Percentiles rank a stretch among this genome's conserved stretches.
Evolutionary conservation across 2,888 invertebrate species (phyloP).

Genomic region (Platynereis dumerilii): DNA sequence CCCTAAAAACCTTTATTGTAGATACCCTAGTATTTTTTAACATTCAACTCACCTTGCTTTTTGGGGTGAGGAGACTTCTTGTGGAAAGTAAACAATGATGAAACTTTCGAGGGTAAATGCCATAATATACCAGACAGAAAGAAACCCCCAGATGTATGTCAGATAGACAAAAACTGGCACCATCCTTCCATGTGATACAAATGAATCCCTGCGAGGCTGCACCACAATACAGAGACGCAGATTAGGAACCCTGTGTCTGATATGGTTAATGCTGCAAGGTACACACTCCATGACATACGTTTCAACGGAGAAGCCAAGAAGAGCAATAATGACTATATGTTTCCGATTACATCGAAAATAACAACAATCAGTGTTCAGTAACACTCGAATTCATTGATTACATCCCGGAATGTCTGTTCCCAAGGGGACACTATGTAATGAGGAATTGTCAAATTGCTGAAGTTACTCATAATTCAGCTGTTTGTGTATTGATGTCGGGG

Average conservation of each 20-base stretch:
- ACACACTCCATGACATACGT: slow-evolving; percentile 25
- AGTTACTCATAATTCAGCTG: too few species aligned
- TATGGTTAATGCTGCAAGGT: slow-evolving; percentile 24
- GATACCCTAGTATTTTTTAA: too few species aligned
- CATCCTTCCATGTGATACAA: slow-evolving; percentile 17
- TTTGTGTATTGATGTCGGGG: too few species aligned
- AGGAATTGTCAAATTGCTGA: too few species aligned
- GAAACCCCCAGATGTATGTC: slow-evolving; percentile 54
- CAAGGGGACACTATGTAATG: too few species aligned
- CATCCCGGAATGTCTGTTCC: slow-evolving; percentile 1
- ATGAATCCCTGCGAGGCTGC: slow-evolving; percentile 13
- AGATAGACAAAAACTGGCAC: slow-evolving; percentile 27
- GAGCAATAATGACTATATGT: slow-evolving; percentile 21
- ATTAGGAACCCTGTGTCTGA: slow-evolving; percentile 26
- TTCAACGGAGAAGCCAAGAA: slow-evolving; percentile 17
- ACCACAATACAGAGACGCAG: slow-evolving; percentile 23
- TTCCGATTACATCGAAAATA: slow-evolving; percentile 23
- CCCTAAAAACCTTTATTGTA: too few species aligned
- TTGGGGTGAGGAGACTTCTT: slow-evolving; percentile 15
- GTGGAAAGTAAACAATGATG: slow-evolving; percentile 80
- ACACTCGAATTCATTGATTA: slow-evolving; percentile 17
- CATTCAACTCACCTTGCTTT: slow-evolving; percentile 1
- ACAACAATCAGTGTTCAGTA: slow-evolving; percentile 65
- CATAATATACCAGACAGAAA: slow-evolving; percentile 79
- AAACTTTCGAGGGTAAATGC: slow-evolving; percentile 86